Conservation (phyloP, 2,797 vertebrate species). For the Phyllotis vaccarum region DNA sequence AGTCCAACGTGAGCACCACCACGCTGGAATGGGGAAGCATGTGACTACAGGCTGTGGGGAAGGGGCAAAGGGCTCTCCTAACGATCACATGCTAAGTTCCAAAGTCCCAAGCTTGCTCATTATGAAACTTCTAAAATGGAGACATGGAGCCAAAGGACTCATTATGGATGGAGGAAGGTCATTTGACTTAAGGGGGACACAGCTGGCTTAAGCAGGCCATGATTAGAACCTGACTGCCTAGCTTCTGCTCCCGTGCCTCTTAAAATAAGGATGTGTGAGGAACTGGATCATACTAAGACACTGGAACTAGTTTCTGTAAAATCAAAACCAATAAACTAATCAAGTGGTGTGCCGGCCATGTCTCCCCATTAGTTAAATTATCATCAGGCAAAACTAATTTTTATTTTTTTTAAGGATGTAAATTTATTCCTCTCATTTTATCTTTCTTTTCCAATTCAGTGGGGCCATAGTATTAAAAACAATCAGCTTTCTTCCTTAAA, state of each 20-base stretch:
- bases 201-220: slow-evolving; percentile 51
- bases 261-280: slow-evolving; percentile 58
- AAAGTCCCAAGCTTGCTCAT: not conserved
- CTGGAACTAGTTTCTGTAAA: slow-evolving; percentile 62
- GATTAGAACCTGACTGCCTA: slow-evolving; percentile 53
- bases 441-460: slow-evolving; percentile 26
- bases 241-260: not conserved
- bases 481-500: not conserved
- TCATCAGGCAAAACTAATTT: not conserved
- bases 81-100: not conserved
- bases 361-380: not conserved
- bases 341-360: not conserved
- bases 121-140: not conserved
- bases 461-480: not conserved
- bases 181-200: not conserved
- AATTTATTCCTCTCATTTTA: not conserved
- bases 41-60: not conserved
- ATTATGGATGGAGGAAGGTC: not conserved
- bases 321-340: slow-evolving; percentile 47
- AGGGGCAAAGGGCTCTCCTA: slow-evolving; percentile 34
- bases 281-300: slow-evolving; percentile 42
- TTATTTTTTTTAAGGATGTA: not conserved
- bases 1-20: not conserved
- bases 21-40: not conserved
- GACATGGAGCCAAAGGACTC: not conserved